Evolutionary conservation across 2,888 invertebrate species (phyloP), one percentile per base, ranked within the genome.

Genomic region (Cryptocephalus primarius): DNA sequence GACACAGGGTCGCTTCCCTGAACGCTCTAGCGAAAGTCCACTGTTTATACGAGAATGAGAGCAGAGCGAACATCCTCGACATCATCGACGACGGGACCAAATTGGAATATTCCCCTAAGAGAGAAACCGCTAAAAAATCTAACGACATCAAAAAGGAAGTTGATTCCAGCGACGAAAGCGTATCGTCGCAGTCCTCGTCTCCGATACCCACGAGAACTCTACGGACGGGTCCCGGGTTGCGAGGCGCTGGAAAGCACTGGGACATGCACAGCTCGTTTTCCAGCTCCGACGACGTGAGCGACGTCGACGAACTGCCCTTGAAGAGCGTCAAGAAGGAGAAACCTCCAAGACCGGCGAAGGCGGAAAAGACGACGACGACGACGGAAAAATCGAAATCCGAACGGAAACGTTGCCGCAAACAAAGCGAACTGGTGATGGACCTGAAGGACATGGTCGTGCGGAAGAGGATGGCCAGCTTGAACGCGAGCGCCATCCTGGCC

Each of bases 11-110:
- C 70, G 92, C 92, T 34, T 90, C 91, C 2, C 69, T 92, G 32
- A 92, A 92, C 65, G 92, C 92, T 1, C 68, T 87, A 56, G 90
- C 90, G 31, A 91, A 91, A 73, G 91, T 92, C 2, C 90, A 91
- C 66, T 90, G 90, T 62, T 74, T 92, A 22, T 91, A 91, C 62
- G 91, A 91, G 69, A 91, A 91, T 64, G 91, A 91, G 71, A 83
- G 85, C 43, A 75, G 85, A 43, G 82, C 82, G 1, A 84, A 83
- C 49, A 77, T 84, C 45, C 63, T 75, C 10, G 76, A 75, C 33
- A 60, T 56, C 33, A 53, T 59, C 32, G 54, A 60, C 38, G 52
- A 53, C 11, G 52, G 52, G 2, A 38, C 40, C 22, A 43, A 44
- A 40, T 12, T 13, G 11, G 45, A 45, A 10, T 43, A 46, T 12